A percentile compares a stretch with the other conserved stretches of the same genome.
Evolutionary conservation across 2,113 vertebrate species (phyloP).

Genomic region (Muntiacus reevesi): DNA sequence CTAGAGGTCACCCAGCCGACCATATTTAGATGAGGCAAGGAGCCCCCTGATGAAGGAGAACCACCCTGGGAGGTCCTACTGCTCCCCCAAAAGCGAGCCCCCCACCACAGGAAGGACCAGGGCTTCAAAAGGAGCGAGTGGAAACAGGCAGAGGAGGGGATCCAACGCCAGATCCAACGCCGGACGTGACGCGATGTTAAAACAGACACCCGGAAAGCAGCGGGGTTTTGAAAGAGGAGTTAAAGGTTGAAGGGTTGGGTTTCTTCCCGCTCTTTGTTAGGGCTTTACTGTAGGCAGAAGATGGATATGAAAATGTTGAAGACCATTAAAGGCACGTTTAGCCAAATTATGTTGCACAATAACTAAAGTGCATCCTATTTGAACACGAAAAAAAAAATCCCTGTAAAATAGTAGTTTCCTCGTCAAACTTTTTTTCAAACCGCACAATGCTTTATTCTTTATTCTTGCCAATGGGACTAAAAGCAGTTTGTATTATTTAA

Average conservation of each 20-base stretch:
- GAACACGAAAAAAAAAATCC: background rate
- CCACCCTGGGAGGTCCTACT: fast-evolving
- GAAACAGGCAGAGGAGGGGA: fast-evolving
- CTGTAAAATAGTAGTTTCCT: background rate
- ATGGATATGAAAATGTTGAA: background rate
- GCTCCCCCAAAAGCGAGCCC: fast-evolving
- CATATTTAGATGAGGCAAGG: too few relatives aligned
- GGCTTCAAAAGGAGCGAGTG: fast-evolving
- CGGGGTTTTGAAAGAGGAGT: background rate
- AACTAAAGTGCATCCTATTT: fast-evolving
- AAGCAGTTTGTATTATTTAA: background rate
- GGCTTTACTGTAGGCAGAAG: background rate
- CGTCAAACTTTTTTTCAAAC: background rate
- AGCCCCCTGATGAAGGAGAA: background rate
- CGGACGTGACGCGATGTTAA: fast-evolving
- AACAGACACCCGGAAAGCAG: too few relatives aligned
- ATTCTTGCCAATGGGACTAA: background rate
- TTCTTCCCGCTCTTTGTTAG: background rate
- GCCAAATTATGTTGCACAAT: too few relatives aligned
- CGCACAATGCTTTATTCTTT: background rate
- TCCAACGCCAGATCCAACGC: fast-evolving
- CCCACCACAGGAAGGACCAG: fast-evolving
- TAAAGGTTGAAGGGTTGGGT: too few relatives aligned
- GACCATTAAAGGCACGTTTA: background rate
- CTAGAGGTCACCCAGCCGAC: fast-evolving